phyloP scores from a whole-genome alignment of 2,888 invertebrate species.

The Clanis bilineata region DNA sequence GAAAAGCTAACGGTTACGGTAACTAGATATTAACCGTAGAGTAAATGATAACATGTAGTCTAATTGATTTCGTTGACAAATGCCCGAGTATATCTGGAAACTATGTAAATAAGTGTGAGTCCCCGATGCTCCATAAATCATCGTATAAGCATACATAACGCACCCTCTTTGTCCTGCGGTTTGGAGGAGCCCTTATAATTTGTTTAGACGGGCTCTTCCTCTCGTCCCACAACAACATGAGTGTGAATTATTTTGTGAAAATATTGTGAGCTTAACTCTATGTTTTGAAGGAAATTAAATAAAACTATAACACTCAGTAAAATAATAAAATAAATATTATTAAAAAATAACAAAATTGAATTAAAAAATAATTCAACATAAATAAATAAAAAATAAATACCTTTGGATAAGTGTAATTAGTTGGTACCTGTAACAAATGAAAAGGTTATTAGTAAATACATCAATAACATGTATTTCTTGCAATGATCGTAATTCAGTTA shows the following conservation, averaged over 20 bases:
- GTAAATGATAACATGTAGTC: neutral
- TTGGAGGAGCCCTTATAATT: neutral
- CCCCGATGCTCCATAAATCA: neutral
- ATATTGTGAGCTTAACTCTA: neutral
- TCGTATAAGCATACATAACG: neutral
- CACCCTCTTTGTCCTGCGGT: neutral
- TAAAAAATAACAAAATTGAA: neutral
- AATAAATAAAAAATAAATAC: conserved; percentile 4
- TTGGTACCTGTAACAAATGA: neutral
- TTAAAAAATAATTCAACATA: neutral
- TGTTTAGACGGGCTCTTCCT: neutral
- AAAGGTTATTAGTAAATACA: neutral
- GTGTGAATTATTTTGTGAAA: neutral
- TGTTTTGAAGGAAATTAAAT: no score
- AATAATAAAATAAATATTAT: neutral
- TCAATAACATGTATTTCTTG: neutral
- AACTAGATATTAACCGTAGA: no score
- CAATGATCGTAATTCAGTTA: no score
- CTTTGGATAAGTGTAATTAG: neutral
- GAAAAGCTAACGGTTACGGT: no score
- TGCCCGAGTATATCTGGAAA: neutral
- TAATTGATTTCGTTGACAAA: neutral
- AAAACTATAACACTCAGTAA: neutral
- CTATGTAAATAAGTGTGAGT: neutral
- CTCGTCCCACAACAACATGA: neutral